A percentile compares a stretch with the other conserved stretches of the same genome.
phyloP scores from a whole-genome alignment of 2,888 invertebrate species.

The Caenorhabditis virilis region DNA sequence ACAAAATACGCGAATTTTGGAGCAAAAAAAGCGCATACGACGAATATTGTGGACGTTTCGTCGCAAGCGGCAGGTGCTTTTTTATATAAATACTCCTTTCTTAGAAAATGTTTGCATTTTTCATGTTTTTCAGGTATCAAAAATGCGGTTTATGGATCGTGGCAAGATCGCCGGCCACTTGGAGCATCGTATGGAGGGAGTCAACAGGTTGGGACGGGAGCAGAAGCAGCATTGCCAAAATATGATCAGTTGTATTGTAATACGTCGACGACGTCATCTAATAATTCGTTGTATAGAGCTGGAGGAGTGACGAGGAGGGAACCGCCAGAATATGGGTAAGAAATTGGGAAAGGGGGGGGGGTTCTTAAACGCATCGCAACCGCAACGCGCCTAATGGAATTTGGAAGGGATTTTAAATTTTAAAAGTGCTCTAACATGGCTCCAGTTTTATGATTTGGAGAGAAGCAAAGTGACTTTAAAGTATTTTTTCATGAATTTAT shows the following conservation, averaged over 20 bases:
- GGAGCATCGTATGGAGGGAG: slow-evolving; percentile 11
- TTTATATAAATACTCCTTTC: neutral
- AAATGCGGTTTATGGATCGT: slow-evolving; percentile 29
- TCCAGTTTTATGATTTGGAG: no score
- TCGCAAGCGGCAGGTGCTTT: slow-evolving; percentile 17
- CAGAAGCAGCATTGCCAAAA: no score
- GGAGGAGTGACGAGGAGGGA: slow-evolving; percentile 30
- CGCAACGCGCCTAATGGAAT: neutral
- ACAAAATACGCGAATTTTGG: neutral
- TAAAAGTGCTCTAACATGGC: neutral
- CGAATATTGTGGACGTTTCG: slow-evolving; percentile 31
- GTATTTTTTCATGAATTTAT: no score
- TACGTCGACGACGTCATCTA: slow-evolving; percentile 8
- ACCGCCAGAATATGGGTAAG: slow-evolving; percentile 31
- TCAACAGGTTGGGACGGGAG: slow-evolving; percentile 10
- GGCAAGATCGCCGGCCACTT: slow-evolving; percentile 31
- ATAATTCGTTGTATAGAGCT: slow-evolving; percentile 18
- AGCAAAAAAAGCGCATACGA: slow-evolving; percentile 16
- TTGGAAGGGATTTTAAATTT: neutral
- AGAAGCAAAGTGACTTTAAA: no score
- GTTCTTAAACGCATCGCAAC: no score
- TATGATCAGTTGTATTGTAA: slow-evolving; percentile 37
- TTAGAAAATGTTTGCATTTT: neutral
- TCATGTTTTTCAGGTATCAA: neutral
- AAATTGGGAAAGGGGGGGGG: slow-evolving; percentile 3